A percentile compares a stretch with the other conserved stretches of the same genome.
Conservation (phyloP, 2,113 vertebrate species). For the Gymnarchus niloticus region DNA sequence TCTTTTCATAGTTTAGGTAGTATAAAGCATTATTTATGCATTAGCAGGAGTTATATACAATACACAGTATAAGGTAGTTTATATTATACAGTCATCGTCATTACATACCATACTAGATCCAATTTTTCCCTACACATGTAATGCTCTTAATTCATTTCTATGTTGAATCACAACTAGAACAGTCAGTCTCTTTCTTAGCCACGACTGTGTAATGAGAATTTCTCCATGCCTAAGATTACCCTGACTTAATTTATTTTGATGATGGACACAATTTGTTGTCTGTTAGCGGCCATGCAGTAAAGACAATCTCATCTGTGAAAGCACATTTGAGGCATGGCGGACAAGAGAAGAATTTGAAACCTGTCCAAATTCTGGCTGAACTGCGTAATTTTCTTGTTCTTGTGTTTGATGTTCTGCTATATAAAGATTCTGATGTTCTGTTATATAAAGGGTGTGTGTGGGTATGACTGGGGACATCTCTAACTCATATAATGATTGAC, state of each 20-base stretch:
- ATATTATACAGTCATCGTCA: no score
- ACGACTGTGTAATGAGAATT: neutral
- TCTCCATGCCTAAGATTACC: neutral
- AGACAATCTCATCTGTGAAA: conserved; percentile 33
- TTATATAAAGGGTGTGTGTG: no score
- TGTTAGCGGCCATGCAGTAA: conserved; percentile 1
- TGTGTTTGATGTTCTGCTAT: neutral
- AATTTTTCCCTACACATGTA: conserved; percentile 8
- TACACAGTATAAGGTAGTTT: no score
- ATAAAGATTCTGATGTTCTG: no score
- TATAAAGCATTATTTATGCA: no score
- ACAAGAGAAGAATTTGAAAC: conserved; percentile 12
- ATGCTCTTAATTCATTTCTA: conserved; percentile 19
- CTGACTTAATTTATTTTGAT: conserved; percentile 16
- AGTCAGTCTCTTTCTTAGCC: neutral
- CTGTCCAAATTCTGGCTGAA: neutral
- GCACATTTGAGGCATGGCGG: conserved; percentile 47
- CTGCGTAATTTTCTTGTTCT: neutral
- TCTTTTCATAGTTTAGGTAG: no score
- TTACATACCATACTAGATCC: conserved; percentile 17
- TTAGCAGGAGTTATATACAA: no score
- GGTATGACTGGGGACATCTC: no score
- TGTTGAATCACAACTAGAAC: conserved; percentile 1
- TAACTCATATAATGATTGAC: no score
- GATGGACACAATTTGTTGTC: conserved; percentile 20